These are phyloP conservation scores for Centruroides vittatus DNA, from an alignment of 1,140 invertebrate species.

Conservation along the genomic window DNA sequence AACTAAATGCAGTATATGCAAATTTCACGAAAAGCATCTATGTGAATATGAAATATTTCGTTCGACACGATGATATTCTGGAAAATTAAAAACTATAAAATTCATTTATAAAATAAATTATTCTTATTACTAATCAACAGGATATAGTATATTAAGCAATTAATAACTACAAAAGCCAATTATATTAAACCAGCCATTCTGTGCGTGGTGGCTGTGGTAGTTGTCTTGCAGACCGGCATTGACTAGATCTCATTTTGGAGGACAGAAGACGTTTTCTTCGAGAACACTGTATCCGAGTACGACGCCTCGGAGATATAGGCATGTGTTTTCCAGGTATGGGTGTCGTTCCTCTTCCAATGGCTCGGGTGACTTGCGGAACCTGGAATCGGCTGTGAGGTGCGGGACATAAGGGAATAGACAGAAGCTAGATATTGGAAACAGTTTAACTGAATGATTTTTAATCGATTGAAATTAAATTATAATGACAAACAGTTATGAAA, in stretches of 20 bases:
- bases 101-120: too few species aligned
- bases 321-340: slow-evolving; percentile 63
- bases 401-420: slow-evolving; percentile 14
- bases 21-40: too few species aligned
- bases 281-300: slow-evolving; percentile 44
- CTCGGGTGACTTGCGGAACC: slow-evolving; percentile 48
- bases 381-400: slow-evolving; percentile 62
- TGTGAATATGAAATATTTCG: too few species aligned
- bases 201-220: slow-evolving; percentile 6
- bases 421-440: not conserved
- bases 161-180: too few species aligned
- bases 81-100: too few species aligned
- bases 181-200: slow-evolving; percentile 10
- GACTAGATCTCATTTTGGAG: slow-evolving; percentile 44
- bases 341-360: slow-evolving; percentile 43
- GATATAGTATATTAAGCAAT: too few species aligned
- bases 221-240: not conserved
- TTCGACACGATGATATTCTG: too few species aligned
- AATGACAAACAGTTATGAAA: too few species aligned
- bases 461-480: not conserved
- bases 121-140: too few species aligned
- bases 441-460: not conserved
- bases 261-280: slow-evolving; percentile 55
- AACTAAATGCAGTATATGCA: too few species aligned
- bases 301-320: slow-evolving; percentile 23